Conservation (phyloP, 2,113 vertebrate species). For the Microtus richardsoni region DNA sequence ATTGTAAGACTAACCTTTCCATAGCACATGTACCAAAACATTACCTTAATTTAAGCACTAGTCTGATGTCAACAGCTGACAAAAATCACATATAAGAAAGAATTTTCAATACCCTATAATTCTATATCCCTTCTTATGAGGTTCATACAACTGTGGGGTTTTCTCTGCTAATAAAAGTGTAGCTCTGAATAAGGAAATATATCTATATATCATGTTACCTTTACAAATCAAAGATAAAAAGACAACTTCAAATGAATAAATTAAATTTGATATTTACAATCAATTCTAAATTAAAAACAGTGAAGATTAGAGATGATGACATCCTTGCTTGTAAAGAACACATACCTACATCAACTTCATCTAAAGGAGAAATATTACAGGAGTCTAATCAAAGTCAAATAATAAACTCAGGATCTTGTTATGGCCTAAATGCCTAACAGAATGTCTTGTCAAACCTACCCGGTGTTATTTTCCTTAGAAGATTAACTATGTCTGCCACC, state of each 20-base stretch:
- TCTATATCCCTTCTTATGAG: background rate
- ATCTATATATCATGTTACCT: background rate
- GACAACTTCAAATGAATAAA: background rate
- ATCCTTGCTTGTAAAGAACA: background rate
- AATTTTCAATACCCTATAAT: background rate
- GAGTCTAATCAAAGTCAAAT: background rate
- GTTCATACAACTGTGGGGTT: background rate
- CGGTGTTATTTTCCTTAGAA: background rate
- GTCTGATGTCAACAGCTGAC: background rate
- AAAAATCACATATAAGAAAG: background rate
- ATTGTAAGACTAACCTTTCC: conserved; percentile 9
- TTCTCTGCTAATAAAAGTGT: background rate
- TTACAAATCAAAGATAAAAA: conserved; percentile 7
- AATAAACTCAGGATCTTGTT: background rate
- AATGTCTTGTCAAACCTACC: too few relatives aligned
- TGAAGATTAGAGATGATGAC: background rate
- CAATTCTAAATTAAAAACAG: conserved; percentile 1
- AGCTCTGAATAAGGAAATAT: background rate
- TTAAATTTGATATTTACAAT: background rate
- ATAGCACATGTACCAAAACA: background rate
- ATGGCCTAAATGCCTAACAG: too few relatives aligned
- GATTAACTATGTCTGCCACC: background rate
- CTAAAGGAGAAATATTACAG: conserved; percentile 20
- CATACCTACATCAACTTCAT: background rate
- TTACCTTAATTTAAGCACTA: background rate